phyloP scores from a whole-genome alignment of 2,797 vertebrate genomes.

The Macrochelys suwanniensis region DNA sequence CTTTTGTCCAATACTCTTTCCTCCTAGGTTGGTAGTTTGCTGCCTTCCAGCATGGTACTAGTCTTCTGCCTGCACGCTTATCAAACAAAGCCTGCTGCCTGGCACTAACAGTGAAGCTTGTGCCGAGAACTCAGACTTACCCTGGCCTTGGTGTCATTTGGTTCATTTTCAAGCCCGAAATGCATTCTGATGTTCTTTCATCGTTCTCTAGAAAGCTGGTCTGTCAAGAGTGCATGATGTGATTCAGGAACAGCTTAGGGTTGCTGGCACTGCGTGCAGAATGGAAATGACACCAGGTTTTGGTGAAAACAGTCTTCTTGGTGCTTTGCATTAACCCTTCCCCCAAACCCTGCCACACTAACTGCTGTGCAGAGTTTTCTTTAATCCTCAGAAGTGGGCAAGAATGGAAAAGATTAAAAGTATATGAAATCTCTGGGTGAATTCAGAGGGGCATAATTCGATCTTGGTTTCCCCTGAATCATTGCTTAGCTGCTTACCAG shows the following conservation, averaged over 20 bases:
- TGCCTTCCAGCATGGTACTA: constrained; percentile 82
- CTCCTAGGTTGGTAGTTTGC: constrained; percentile 30
- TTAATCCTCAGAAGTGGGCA: not conserved
- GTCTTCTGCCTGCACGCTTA: constrained; percentile 60
- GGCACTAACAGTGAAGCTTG: constrained; percentile 60
- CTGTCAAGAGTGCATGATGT: constrained; percentile 37
- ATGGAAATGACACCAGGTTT: not conserved
- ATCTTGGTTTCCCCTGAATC: not conserved
- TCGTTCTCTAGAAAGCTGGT: constrained; percentile 26
- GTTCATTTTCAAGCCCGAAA: not conserved
- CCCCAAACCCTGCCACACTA: not conserved
- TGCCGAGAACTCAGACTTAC: constrained; percentile 29
- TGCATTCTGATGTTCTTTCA: constrained; percentile 8
- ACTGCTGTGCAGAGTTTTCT: not conserved
- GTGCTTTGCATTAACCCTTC: not conserved
- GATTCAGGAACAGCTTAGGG: not conserved
- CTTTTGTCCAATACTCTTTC: constrained; percentile 8
- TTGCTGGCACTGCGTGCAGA: not conserved
- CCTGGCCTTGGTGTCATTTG: not conserved
- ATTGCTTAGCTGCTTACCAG: not conserved
- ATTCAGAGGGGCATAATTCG: not conserved
- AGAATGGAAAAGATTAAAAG: not conserved
- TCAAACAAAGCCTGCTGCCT: constrained; percentile 55
- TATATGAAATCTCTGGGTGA: not conserved
- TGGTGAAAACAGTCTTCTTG: not conserved